Conservation (phyloP, 2,888 invertebrate genomes). For the Lymantria monacha region DNA sequence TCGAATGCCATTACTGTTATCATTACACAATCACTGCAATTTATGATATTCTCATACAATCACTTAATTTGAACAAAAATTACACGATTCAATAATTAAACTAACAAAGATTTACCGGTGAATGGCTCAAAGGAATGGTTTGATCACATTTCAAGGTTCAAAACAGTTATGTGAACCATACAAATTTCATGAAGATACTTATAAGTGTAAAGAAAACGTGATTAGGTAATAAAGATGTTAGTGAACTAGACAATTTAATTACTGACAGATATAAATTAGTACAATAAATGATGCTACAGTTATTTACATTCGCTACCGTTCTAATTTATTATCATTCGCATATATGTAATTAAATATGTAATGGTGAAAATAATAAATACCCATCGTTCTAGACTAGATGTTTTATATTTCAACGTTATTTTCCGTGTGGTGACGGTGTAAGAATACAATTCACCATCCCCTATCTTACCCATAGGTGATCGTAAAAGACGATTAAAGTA, state of each 20-base stretch:
- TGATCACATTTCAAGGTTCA: conserved; percentile 39
- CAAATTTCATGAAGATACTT: conserved; percentile 32
- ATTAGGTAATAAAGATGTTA: conserved; percentile 36
- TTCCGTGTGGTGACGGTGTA: too few relatives aligned
- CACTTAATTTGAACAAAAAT: neutral
- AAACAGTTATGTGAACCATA: conserved; percentile 27
- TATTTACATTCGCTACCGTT: conserved; percentile 11
- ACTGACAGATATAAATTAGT: conserved; percentile 25
- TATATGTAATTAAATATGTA: too few relatives aligned
- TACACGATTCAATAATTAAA: conserved; percentile 5
- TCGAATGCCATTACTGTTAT: too few relatives aligned
- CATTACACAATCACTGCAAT: too few relatives aligned
- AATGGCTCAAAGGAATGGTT: conserved; percentile 36
- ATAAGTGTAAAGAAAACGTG: conserved; percentile 36
- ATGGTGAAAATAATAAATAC: too few relatives aligned
- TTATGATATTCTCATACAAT: neutral
- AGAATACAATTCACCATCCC: too few relatives aligned
- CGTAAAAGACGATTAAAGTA: too few relatives aligned
- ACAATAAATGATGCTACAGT: conserved; percentile 10
- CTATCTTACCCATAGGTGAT: too few relatives aligned
- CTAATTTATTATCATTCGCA: conserved; percentile 3
- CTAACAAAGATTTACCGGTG: conserved; percentile 20
- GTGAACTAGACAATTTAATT: conserved; percentile 33
- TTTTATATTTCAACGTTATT: too few relatives aligned
- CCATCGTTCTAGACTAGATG: too few relatives aligned